Conservation (phyloP, 2,113 vertebrate species). For the Crotalus viridis region DNA sequence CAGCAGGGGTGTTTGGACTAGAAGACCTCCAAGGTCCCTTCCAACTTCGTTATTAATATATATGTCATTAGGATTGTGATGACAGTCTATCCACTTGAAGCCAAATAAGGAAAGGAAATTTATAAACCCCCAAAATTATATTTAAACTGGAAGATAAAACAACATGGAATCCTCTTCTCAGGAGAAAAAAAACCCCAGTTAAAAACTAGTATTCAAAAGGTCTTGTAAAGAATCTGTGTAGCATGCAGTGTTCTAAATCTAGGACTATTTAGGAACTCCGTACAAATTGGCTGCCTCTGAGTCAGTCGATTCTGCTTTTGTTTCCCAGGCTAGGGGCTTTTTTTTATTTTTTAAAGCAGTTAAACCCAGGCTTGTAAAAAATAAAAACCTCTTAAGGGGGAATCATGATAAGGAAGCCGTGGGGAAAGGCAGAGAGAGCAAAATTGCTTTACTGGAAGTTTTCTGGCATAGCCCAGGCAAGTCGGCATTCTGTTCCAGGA, state of each 20-base stretch:
- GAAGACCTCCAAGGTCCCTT: background rate
- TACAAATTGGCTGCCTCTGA: background rate
- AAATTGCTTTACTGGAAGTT: background rate
- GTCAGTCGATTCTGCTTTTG: background rate
- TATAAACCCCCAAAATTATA: background rate
- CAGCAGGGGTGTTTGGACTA: background rate
- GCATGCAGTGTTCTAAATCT: background rate
- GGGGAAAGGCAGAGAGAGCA: too few relatives aligned
- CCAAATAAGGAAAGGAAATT: too few relatives aligned
- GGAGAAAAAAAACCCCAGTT: background rate
- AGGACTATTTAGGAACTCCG: background rate
- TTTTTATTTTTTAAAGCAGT: background rate
- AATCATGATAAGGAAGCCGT: background rate
- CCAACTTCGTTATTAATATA: too few relatives aligned
- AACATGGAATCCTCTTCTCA: background rate
- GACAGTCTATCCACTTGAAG: background rate
- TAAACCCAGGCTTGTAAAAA: background rate
- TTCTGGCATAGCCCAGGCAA: background rate
- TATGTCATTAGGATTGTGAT: background rate
- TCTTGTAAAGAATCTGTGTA: background rate
- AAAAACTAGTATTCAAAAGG: background rate
- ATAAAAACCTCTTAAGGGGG: background rate
- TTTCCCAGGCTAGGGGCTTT: background rate
- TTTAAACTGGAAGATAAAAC: background rate
- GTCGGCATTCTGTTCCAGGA: slow-evolving; percentile 7